Evolutionary conservation across 2,113 vertebrate species (phyloP).

Genomic region (Lepus europaeus): DNA sequence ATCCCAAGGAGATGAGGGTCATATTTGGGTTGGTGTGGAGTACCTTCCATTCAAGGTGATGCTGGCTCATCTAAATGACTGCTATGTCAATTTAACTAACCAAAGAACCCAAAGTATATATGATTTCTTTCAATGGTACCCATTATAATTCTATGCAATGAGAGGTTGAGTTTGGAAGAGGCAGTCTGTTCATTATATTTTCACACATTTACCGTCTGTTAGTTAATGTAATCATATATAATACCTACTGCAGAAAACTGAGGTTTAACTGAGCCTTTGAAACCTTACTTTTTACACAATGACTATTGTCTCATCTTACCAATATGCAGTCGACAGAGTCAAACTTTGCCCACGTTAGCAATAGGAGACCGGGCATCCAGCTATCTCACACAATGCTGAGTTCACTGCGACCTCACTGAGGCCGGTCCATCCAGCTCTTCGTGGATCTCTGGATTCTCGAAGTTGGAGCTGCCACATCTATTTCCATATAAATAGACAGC

Average conservation of each 20-base stretch:
- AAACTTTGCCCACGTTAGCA: background rate
- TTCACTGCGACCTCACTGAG: background rate
- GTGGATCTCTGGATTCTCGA: background rate
- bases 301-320: background rate
- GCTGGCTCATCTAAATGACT: background rate
- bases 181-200: background rate
- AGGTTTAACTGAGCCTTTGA: constrained; percentile 17
- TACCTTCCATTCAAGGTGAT: background rate
- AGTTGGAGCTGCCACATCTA: background rate
- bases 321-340: background rate
- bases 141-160: background rate
- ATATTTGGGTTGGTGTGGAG: background rate
- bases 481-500: background rate
- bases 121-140: background rate
- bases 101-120: background rate
- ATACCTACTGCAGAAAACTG: background rate
- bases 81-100: background rate
- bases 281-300: background rate
- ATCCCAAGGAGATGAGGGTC: background rate
- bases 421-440: background rate
- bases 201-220: background rate
- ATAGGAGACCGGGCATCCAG: background rate
- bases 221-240: constrained; percentile 1
- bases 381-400: background rate
- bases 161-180: background rate